Evolutionary conservation across 2,888 invertebrate species (phyloP), one percentile per base, ranked within the genome.

Genomic region (Calameuta filiformis): DNA sequence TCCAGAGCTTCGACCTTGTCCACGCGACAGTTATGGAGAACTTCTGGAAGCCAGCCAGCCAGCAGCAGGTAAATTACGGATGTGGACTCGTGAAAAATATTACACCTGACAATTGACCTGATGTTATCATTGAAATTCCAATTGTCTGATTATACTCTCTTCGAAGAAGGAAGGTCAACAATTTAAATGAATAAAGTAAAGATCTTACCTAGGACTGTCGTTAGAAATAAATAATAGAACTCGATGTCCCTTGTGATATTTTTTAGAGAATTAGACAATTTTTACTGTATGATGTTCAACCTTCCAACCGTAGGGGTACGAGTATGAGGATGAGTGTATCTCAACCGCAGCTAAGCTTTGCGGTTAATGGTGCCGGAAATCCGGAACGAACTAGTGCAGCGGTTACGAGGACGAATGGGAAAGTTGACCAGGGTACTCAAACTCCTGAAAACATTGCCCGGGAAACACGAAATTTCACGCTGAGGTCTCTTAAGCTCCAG

Each of bases 361-460:
- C 93, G 90, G 94, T 94, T 87, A 94, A 94, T 81, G 93, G 93
- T 73, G 91, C 84, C 78, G 88, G 88, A 33, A 89, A 87, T 37
- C 83, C 86, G 30, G 90, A 80, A 79, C 89, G 88, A 80, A 12
- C 33, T 15, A 71, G 71, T 74, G 75, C 37, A 76, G 73, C 68
- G 37, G 74, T 69, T 75, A 73, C 37, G 75, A 79, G 76, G 75
- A 83, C 85, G 40, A 79, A 92, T 75, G 89, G 92, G 76, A 93
- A 93, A 12, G 92, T 93, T 81, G 95, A 96, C 88, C 95, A 95
- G 82, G 94, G 94, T 73, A 96, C 96, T 12, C 96, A 95, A 92
- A 96, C 95, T 3, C 95, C 95, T 2, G 94, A 94, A 75, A 95
- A 94, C 90, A 95, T 96, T 83, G 94, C 94, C 1, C 94, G 94